These are phyloP conservation scores for Corella eumyota DNA, from an alignment of 23 tunicate genomes.

Conservation along the genomic window DNA sequence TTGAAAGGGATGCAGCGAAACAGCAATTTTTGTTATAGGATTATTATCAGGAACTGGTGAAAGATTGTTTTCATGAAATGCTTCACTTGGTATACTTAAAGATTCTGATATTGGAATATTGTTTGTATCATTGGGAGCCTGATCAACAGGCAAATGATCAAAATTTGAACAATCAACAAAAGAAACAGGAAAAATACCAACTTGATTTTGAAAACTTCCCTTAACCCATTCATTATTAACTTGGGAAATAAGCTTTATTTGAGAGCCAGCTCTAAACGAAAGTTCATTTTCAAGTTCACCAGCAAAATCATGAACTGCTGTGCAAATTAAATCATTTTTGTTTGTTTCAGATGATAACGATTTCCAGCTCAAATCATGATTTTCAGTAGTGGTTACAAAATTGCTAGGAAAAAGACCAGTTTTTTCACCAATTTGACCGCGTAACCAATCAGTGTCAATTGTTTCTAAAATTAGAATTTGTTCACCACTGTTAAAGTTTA, in stretches of 20 bases:
- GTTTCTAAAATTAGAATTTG: constrained; percentile 6
- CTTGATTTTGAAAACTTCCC: constrained; percentile 17
- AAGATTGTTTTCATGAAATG: background rate
- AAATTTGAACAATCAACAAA: constrained; percentile 11
- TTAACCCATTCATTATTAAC: constrained; percentile 45
- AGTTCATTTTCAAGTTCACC: constrained; percentile 40
- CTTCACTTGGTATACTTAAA: too few species aligned
- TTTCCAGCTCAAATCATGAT: too few species aligned
- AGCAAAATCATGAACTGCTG: constrained; percentile 32
- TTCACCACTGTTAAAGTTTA: constrained; percentile 10
- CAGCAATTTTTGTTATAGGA: background rate
- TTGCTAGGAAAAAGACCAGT: constrained; percentile 22
- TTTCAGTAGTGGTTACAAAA: constrained; percentile 5
- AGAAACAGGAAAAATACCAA: constrained; percentile 37
- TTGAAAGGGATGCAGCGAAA: constrained; percentile 25
- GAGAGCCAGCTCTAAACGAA: constrained; percentile 32
- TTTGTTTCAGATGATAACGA: too few species aligned
- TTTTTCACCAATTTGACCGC: constrained; percentile 2
- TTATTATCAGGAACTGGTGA: background rate
- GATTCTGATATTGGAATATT: too few species aligned
- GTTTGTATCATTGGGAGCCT: background rate
- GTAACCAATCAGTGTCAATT: constrained; percentile 13
- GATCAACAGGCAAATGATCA: constrained; percentile 5
- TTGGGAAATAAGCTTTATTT: constrained; percentile 12
- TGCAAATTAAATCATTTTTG: background rate